phyloP scores from a whole-genome alignment of 2,888 invertebrate genomes.

The Archips crataeganus region DNA sequence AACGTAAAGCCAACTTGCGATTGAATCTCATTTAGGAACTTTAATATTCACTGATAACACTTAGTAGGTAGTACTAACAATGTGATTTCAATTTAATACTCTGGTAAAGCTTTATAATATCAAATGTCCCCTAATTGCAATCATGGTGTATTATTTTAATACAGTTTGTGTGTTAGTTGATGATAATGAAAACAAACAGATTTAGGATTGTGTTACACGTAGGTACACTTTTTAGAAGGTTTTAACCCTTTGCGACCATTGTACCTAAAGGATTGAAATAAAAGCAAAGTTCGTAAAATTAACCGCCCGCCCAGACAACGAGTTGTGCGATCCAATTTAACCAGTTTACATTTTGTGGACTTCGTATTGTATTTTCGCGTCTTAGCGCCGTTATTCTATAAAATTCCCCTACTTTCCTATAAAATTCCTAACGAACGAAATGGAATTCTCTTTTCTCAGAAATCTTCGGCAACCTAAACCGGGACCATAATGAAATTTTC shows the following conservation, averaged over 20 bases:
- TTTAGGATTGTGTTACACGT: neutral
- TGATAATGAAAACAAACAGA: neutral
- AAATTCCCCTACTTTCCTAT: slow-evolving; percentile 43
- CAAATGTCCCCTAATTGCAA: neutral
- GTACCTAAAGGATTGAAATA: neutral
- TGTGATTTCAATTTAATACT: neutral
- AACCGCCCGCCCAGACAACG: neutral
- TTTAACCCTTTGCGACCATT: neutral
- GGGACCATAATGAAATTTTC: slow-evolving; percentile 78
- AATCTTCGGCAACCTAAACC: slow-evolving; percentile 70
- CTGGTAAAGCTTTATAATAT: neutral
- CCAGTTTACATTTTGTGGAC: slow-evolving; percentile 13
- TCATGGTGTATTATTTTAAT: slow-evolving; percentile 6
- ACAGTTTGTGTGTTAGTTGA: neutral
- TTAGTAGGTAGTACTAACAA: neutral
- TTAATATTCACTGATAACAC: slow-evolving; percentile 1
- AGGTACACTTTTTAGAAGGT: neutral
- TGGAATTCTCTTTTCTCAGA: slow-evolving; percentile 68
- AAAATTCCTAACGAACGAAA: slow-evolving; percentile 54
- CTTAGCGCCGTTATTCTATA: slow-evolving; percentile 37
- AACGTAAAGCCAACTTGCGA: slow-evolving; percentile 18
- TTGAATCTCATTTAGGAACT: neutral
- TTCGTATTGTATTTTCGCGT: slow-evolving; percentile 28
- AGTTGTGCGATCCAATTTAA: slow-evolving; percentile 19
- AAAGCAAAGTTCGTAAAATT: neutral